phyloP scores from a whole-genome alignment of 2,113 vertebrate species.

The Panthera leo region DNA sequence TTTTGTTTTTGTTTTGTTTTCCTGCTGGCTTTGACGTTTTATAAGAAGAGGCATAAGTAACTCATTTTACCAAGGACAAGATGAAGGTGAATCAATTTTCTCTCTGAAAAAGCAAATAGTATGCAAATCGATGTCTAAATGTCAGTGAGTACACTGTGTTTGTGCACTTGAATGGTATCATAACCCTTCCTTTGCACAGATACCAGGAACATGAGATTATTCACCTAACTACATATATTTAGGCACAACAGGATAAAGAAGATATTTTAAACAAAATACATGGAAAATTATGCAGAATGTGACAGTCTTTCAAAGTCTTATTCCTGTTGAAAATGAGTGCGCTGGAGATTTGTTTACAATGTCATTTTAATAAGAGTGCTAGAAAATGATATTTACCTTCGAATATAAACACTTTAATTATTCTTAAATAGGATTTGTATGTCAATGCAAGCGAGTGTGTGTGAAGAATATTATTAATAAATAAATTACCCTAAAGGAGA shows the following conservation, averaged over 20 bases:
- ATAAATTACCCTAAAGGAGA: background rate
- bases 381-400: conserved; percentile 20
- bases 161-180: background rate
- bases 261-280: background rate
- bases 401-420: background rate
- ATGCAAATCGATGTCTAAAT: background rate
- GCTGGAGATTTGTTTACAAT: conserved; percentile 1
- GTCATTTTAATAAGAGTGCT: background rate
- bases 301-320: background rate
- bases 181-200: background rate
- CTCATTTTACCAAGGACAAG: conserved; percentile 51
- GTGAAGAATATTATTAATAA: background rate
- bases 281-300: background rate
- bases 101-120: background rate
- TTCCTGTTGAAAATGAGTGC: background rate
- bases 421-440: conserved; percentile 15
- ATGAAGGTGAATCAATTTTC: conserved; percentile 50
- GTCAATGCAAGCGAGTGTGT: background rate
- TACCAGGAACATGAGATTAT: background rate
- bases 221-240: background rate
- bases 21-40: conserved; percentile 42
- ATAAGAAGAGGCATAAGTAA: conserved; percentile 34
- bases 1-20: background rate
- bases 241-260: background rate
- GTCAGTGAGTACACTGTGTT: background rate